Conservation (phyloP, 2,113 vertebrate genomes). For the Cyanistes caeruleus region DNA sequence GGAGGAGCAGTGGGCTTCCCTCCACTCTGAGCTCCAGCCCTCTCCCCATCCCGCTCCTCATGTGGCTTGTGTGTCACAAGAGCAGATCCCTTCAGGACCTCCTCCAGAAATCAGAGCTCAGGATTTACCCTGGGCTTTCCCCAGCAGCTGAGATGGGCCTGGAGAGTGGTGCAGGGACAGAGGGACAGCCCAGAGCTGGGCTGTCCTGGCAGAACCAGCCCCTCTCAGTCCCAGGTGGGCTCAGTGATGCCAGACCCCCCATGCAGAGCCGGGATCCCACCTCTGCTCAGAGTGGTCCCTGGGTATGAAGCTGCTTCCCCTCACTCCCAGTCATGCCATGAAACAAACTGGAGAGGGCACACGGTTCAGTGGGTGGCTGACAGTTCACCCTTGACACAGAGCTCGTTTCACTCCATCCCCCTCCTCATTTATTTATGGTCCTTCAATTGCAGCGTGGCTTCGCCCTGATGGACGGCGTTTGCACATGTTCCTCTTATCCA, state of each 20-base stretch:
- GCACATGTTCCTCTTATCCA: constrained; percentile 31
- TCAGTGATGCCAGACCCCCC: not conserved
- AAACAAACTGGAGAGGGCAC: not conserved
- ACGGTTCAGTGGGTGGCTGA: not conserved
- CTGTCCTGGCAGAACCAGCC: not conserved
- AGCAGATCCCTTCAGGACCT: accelerated
- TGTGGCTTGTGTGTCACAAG: not conserved
- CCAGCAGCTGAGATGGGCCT: not conserved
- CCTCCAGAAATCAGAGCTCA: not conserved
- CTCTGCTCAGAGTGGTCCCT: not conserved
- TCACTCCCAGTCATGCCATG: not conserved
- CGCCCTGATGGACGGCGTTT: not conserved
- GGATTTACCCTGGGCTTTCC: not conserved
- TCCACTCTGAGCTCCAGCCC: not conserved
- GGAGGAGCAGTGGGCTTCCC: not conserved
- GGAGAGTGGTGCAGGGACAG: not conserved
- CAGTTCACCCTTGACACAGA: not conserved
- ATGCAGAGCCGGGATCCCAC: accelerated
- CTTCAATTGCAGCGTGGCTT: accelerated
- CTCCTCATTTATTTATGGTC: not conserved
- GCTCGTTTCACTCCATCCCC: not conserved
- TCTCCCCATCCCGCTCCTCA: accelerated
- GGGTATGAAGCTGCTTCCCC: accelerated
- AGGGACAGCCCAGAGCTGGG: accelerated
- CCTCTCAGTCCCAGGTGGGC: too few relatives aligned